phyloP scores from a whole-genome alignment of 2,888 invertebrate species.

The Ornithoptera alexandrae region DNA sequence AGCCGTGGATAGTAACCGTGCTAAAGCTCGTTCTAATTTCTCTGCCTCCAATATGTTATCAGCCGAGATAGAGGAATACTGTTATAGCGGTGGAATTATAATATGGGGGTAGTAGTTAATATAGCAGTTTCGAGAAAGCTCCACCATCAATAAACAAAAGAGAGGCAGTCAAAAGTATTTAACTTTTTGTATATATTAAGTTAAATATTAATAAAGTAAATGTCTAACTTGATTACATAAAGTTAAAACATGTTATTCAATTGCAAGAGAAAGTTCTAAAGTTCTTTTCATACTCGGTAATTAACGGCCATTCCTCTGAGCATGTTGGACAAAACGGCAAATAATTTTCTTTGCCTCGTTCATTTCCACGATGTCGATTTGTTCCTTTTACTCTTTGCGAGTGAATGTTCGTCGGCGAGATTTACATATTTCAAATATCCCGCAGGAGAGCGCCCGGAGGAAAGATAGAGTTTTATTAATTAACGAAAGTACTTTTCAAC shows the following conservation, averaged over 20 bases:
- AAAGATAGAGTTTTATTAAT: conserved; percentile 29
- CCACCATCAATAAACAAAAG: too few species aligned
- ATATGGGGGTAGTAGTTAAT: too few species aligned
- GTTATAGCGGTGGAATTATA: too few species aligned
- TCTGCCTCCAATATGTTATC: too few species aligned
- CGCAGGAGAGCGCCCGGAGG: conserved; percentile 21
- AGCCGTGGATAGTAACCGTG: too few species aligned
- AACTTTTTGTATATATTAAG: too few species aligned
- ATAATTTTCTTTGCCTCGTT: conserved; percentile 27
- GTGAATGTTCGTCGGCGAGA: conserved; percentile 19
- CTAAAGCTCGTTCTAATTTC: too few species aligned
- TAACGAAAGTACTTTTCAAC: conserved; percentile 25
- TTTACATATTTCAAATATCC: conserved; percentile 33
- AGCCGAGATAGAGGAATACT: too few species aligned
- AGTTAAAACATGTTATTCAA: background rate
- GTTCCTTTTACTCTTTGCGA: conserved; percentile 22
- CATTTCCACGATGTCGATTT: conserved; percentile 24
- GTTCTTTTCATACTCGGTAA: conserved; percentile 12
- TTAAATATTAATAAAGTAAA: background rate
- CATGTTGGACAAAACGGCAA: conserved; percentile 15
- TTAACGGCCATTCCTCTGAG: conserved; percentile 13
- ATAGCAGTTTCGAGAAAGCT: too few species aligned
- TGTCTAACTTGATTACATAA: background rate
- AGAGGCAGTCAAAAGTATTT: too few species aligned
- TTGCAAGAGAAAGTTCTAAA: conserved; percentile 8